Conservation (phyloP, 2,797 vertebrate genomes). For the Lepilemur septentrionalis region DNA sequence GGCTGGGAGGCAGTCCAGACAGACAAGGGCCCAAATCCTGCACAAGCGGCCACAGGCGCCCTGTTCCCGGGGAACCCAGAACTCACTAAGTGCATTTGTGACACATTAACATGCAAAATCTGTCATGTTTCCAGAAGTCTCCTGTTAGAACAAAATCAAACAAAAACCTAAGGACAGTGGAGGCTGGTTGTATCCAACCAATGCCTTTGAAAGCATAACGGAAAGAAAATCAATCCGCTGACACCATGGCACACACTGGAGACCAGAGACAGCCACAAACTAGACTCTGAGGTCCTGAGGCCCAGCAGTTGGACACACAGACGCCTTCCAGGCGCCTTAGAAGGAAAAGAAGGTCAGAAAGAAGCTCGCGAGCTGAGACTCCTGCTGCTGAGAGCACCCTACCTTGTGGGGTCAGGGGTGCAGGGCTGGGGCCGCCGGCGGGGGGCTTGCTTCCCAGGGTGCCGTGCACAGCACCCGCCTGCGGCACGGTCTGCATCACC, state of each 20-base stretch:
- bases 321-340: rapidly evolving
- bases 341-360: not conserved
- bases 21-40: not conserved
- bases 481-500: constrained; percentile 94
- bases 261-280: not conserved
- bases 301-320: rapidly evolving
- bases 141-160: not conserved
- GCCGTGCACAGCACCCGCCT: constrained; percentile 88
- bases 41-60: not conserved
- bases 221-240: not conserved
- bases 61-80: not conserved
- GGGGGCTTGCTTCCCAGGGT: constrained; percentile 87
- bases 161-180: not conserved
- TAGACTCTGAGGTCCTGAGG: not conserved
- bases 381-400: not conserved
- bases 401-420: constrained; percentile 90
- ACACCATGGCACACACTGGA: not conserved
- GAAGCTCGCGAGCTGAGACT: not conserved
- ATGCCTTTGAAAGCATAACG: not conserved
- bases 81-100: not conserved
- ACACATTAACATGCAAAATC: not conserved
- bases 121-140: not conserved
- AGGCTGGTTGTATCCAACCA: not conserved
- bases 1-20: no score
- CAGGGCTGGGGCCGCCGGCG: constrained; percentile 82